A percentile compares a stretch with the other conserved stretches of the same genome.
Evolutionary conservation across 2,113 vertebrate genomes (phyloP).

Genomic region (Labeo rohita): DNA sequence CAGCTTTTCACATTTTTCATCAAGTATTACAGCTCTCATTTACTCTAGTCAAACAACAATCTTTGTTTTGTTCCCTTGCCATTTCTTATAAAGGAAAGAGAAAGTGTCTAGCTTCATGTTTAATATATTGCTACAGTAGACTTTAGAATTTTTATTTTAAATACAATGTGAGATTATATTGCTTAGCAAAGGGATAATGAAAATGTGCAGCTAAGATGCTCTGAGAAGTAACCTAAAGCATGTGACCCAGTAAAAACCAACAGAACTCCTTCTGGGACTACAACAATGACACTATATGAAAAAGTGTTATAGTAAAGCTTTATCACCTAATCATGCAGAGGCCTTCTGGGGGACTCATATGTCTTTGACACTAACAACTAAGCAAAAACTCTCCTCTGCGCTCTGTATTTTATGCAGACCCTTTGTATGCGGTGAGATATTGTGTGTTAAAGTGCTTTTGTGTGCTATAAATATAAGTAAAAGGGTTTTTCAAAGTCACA

Average conservation of each 20-base stretch:
- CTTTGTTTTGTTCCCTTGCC: not conserved
- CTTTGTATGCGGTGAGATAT: not conserved
- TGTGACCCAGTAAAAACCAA: conserved; percentile 30
- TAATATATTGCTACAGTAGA: not conserved
- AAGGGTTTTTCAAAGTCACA: conserved; percentile 9
- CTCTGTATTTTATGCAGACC: not conserved
- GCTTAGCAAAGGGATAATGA: conserved; percentile 16
- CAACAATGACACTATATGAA: not conserved
- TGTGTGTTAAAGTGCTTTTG: conserved; percentile 15
- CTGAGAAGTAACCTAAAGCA: not conserved
- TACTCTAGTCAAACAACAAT: not conserved
- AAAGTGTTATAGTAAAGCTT: not conserved
- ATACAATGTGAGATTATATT: conserved; percentile 19
- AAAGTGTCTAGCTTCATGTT: not conserved
- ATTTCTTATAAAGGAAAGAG: not conserved
- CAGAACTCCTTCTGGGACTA: not conserved
- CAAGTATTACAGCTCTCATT: not conserved
- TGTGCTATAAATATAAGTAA: conserved; percentile 7
- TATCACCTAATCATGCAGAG: not conserved
- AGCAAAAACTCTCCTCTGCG: conserved; percentile 4
- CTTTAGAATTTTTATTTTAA: conserved; percentile 2
- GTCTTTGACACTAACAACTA: not conserved
- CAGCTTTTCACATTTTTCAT: not conserved
- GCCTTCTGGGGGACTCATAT: not conserved
- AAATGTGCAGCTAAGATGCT: conserved; percentile 19